These are phyloP conservation scores for Deroptyus accipitrinus DNA, from an alignment of 2,113 vertebrate species.

Conservation along the genomic window DNA sequence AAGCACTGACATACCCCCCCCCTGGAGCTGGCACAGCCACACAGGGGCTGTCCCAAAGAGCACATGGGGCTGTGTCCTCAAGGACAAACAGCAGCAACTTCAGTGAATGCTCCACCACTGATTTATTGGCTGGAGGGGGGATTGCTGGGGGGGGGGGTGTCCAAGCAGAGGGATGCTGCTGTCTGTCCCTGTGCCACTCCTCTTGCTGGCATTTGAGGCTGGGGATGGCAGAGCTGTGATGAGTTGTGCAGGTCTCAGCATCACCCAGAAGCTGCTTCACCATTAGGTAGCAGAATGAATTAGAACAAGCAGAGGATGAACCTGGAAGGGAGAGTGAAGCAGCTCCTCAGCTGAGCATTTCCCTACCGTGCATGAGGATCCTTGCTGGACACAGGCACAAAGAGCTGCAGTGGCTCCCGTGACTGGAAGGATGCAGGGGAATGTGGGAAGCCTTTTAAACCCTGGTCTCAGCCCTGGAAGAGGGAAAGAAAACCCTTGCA, in stretches of 20 bases:
- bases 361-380: fast-evolving
- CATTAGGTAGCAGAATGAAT: neutral
- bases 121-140: too few relatives aligned
- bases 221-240: neutral
- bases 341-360: neutral
- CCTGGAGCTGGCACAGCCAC: fast-evolving
- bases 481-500: fast-evolving
- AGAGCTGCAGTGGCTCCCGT: fast-evolving
- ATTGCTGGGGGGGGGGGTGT: fast-evolving
- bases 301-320: neutral
- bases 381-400: neutral
- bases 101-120: neutral
- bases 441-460: neutral
- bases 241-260: neutral
- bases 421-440: neutral
- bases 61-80: neutral
- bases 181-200: neutral
- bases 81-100: neutral
- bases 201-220: fast-evolving
- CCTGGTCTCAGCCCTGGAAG: too few relatives aligned
- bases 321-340: neutral
- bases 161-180: neutral
- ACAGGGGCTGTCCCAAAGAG: neutral
- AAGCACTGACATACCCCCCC: neutral
- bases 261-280: neutral